Evolutionary conservation across 2,888 invertebrate species (phyloP).

Genomic region (Malthinus flaveolus): DNA sequence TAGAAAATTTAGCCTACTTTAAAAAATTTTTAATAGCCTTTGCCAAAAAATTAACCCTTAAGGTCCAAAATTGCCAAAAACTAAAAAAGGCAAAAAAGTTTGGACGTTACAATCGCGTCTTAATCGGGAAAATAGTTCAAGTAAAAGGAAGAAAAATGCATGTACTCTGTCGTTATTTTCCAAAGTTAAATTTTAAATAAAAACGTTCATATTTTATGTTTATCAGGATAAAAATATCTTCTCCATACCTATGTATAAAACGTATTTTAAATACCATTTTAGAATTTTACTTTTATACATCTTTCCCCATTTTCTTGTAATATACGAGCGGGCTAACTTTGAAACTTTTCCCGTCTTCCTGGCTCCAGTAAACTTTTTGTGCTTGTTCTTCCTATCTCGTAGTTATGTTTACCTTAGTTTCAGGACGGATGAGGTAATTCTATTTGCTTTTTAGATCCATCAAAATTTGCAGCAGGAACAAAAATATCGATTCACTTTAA

Average conservation of each 20-base stretch:
- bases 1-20: too few species aligned
- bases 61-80: too few species aligned
- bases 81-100: too few species aligned
- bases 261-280: slow-evolving; percentile 31
- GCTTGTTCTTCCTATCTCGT: slow-evolving; percentile 35
- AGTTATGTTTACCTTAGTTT: slow-evolving; percentile 38
- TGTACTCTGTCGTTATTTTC: too few species aligned
- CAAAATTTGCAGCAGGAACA: slow-evolving; percentile 17
- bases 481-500: slow-evolving; percentile 25
- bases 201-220: too few species aligned
- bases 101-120: too few species aligned
- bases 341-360: slow-evolving; percentile 37
- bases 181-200: too few species aligned
- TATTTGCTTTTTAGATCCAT: slow-evolving; percentile 31
- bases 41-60: too few species aligned
- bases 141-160: too few species aligned
- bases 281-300: slow-evolving; percentile 33
- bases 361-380: slow-evolving; percentile 35
- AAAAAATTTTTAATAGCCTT: too few species aligned
- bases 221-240: slow-evolving; percentile 15
- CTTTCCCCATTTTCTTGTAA: slow-evolving; percentile 31
- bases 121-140: too few species aligned
- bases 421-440: slow-evolving; percentile 33
- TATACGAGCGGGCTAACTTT: slow-evolving; percentile 36
- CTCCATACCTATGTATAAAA: slow-evolving; percentile 22